These are phyloP conservation scores for Palythoa heliodiscus DNA, from an alignment of 92 coral and sea anemone genomes.

Conservation along the genomic window DNA sequence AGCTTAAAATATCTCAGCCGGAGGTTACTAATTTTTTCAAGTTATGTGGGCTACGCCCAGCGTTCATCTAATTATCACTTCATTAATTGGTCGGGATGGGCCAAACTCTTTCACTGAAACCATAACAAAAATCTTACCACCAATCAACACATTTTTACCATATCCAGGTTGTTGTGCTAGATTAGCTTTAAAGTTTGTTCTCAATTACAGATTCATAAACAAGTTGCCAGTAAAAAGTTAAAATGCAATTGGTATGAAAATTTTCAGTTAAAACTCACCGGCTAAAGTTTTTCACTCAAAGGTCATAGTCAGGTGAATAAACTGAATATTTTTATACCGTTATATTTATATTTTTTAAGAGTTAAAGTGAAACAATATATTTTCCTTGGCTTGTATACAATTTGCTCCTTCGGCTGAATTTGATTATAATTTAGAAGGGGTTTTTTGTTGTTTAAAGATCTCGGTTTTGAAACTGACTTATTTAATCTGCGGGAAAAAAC, in stretches of 20 bases:
- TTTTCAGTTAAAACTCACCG: too few species aligned
- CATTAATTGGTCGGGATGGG: slow-evolving; percentile 48
- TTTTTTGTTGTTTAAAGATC: too few species aligned
- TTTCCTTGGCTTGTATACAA: neutral
- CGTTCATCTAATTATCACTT: slow-evolving; percentile 42
- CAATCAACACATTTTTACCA: slow-evolving; percentile 33
- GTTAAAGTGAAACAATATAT: neutral
- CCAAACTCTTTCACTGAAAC: slow-evolving; percentile 2
- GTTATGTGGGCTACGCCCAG: slow-evolving; percentile 28
- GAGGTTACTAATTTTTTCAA: neutral
- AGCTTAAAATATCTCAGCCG: slow-evolving; percentile 30
- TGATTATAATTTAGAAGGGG: too few species aligned
- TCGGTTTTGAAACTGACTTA: too few species aligned
- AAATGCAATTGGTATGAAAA: too few species aligned
- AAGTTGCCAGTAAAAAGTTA: too few species aligned
- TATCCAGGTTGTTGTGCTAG: neutral
- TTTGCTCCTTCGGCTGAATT: too few species aligned
- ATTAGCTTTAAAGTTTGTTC: neutral
- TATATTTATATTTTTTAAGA: too few species aligned
- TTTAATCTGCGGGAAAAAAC: too few species aligned
- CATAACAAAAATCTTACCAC: slow-evolving; percentile 21
- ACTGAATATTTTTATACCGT: too few species aligned
- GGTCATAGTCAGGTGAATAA: too few species aligned
- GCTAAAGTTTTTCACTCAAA: too few species aligned
- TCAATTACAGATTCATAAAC: neutral